These are phyloP conservation scores for Trididemnum miniatum DNA, from an alignment of 23 tunicate genomes.

Conservation along the genomic window DNA sequence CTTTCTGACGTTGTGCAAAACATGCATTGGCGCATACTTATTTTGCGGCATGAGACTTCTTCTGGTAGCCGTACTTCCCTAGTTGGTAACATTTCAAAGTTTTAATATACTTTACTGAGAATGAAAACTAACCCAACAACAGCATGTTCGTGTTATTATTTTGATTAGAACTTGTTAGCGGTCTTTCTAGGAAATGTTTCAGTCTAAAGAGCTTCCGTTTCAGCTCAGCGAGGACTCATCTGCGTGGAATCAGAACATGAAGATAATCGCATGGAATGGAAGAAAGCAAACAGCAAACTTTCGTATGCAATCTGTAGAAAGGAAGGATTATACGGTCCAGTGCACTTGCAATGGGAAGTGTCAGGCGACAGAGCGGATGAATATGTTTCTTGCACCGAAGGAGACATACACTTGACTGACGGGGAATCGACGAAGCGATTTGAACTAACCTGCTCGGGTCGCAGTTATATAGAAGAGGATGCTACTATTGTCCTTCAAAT, in stretches of 20 bases:
- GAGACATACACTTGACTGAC: constrained; percentile 31
- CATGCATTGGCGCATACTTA: too few species aligned
- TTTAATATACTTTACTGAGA: too few species aligned
- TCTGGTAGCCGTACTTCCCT: too few species aligned
- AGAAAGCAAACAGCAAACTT: constrained; percentile 4
- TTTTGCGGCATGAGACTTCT: too few species aligned
- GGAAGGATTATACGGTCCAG: constrained; percentile 46
- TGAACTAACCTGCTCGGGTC: not conserved
- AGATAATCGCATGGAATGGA: constrained; percentile 29
- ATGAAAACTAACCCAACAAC: too few species aligned
- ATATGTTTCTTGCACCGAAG: not conserved
- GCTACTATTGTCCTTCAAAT: not conserved
- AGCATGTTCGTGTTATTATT: too few species aligned
- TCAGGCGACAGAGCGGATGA: not conserved
- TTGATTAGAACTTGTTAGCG: too few species aligned
- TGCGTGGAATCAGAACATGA: not conserved
- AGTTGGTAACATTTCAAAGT: too few species aligned
- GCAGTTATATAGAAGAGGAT: not conserved
- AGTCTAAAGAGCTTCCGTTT: constrained; percentile 6
- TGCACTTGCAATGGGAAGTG: constrained; percentile 51
- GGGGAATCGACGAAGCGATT: not conserved
- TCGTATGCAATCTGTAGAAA: constrained; percentile 24
- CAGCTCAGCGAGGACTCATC: constrained; percentile 64
- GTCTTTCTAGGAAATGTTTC: too few species aligned
- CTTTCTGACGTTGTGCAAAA: too few species aligned